Evolutionary conservation across 2,888 invertebrate species (phyloP), one percentile per base, ranked within the genome.

Genomic region (Hirtodrosophila histrioides): DNA sequence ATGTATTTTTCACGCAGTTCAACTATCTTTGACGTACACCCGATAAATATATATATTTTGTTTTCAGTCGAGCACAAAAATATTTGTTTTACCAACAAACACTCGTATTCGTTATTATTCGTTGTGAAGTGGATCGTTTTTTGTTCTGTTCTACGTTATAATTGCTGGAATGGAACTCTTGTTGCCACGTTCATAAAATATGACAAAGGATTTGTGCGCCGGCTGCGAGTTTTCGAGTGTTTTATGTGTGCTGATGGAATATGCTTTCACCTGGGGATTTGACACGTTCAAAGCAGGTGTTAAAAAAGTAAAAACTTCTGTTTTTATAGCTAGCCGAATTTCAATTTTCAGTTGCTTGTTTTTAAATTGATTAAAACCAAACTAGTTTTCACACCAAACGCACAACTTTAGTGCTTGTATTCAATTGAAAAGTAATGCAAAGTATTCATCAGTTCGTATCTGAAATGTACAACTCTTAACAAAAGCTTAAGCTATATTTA

Each of bases 171-270:
- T 54, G 43, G 29, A 4, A 48, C 17, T 46, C 53, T 33, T 48
- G 56, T 37, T 49, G 57, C 24, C 35, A 35, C 55, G 70, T 40
- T 39, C 46, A 48, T 61, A 33, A 43, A 69, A 73, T 55, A 71
- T 71, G 56, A 36, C 57, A 55, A 63, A 44, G 57, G 71, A 71
- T 68, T 71, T 71, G 10, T 43, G 41, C 43, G 41, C 43, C 31
- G 45, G 10, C 37, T n/a, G 41, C 51, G 40, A 12, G 53, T 45
- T 56, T 70, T 56, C 7, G 41, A 66, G 61, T 67, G 48, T 40
- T 63, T 57, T 69, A 40, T 60, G 60, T 17, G 17, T 17, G 45
- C 53, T 50, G 41, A 69, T 63, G 43, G 27, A 62, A 58, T 58
- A 43, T 57, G 49, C 39, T 39, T 27, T 44, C 46, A 55, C 53